A percentile compares a stretch with the other conserved stretches of the same genome.
phyloP scores from a whole-genome alignment of 2,113 vertebrate species.

The Pholis gunnellus region DNA sequence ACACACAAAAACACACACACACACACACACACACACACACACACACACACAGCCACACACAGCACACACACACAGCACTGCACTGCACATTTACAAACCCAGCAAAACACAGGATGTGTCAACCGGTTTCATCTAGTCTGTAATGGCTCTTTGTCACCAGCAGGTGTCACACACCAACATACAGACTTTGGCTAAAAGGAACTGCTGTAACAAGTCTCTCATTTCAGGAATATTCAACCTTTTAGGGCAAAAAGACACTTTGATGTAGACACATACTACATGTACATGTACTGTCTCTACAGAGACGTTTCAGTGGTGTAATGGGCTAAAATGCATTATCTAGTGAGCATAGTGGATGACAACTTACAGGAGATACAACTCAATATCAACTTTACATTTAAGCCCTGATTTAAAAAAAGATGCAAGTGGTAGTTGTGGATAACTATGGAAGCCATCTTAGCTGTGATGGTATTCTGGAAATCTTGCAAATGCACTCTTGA shows the following conservation, averaged over 20 bases:
- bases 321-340: too few relatives aligned
- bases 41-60: background rate
- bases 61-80: background rate
- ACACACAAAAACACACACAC: background rate
- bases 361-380: background rate
- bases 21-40: constrained; percentile 3
- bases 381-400: background rate
- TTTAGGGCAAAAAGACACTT: background rate
- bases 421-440: background rate
- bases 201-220: background rate
- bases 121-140: background rate
- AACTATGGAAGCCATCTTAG: background rate
- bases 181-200: background rate
- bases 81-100: background rate
- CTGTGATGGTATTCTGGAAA: background rate
- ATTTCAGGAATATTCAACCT: constrained; percentile 1
- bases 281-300: too few relatives aligned
- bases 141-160: constrained; percentile 43
- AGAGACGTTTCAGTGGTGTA: constrained; percentile 5
- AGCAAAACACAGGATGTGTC: background rate
- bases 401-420: background rate
- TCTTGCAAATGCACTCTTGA: background rate
- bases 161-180: constrained; percentile 63
- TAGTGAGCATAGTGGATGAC: accelerated
- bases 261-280: background rate